These are phyloP conservation scores for Gymnosoma rotundatum DNA, from an alignment of 2,888 invertebrate species.

Conservation along the genomic window DNA sequence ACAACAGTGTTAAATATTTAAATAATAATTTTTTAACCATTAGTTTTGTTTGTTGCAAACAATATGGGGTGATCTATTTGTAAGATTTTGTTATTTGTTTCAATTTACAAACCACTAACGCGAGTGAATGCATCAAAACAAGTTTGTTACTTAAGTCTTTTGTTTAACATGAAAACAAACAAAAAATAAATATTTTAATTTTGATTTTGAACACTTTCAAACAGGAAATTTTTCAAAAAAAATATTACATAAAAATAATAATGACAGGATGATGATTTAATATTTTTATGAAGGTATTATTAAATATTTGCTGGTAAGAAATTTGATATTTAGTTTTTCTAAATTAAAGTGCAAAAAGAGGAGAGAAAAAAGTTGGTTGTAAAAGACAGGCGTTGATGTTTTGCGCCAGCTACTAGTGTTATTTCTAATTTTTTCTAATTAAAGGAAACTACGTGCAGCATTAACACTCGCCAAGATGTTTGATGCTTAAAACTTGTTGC, in stretches of 20 bases:
- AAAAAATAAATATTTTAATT: constrained; percentile 10
- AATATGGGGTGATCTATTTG: neutral
- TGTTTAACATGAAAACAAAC: constrained; percentile 15
- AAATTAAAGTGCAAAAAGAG: neutral
- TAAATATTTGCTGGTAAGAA: constrained; percentile 20
- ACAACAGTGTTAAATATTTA: too few species aligned
- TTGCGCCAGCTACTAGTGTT: too few species aligned
- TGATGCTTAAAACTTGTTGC: neutral
- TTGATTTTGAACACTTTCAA: constrained; percentile 43
- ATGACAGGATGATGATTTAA: constrained; percentile 64
- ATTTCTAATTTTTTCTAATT: too few species aligned
- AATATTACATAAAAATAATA: constrained; percentile 53
- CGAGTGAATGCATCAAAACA: neutral
- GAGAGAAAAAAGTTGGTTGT: neutral
- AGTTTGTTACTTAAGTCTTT: constrained; percentile 53
- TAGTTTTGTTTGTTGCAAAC: too few species aligned
- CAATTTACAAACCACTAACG: neutral
- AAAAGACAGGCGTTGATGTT: constrained; percentile 9
- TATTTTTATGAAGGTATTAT: constrained; percentile 48
- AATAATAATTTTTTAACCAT: too few species aligned
- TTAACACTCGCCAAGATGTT: neutral
- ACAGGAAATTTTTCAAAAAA: constrained; percentile 45
- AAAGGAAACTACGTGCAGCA: too few species aligned
- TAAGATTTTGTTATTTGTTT: too few species aligned
- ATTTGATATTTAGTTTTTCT: constrained; percentile 23